Evolutionary conservation across 2,113 vertebrate genomes (phyloP), one percentile per base, ranked within the genome.

Genomic region (Coturnix japonica): DNA sequence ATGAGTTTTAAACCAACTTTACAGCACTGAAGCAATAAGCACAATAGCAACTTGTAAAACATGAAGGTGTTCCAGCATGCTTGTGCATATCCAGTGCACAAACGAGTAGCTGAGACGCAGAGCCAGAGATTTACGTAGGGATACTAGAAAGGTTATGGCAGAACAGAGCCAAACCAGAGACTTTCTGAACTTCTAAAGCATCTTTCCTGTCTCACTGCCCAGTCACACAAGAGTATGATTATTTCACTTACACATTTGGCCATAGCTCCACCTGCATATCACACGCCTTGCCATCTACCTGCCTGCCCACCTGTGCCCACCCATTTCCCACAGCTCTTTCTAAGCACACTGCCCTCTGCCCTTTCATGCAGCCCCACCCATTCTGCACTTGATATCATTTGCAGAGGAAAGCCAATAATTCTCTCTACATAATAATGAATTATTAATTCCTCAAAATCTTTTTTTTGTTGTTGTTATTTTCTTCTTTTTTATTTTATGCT

Each of bases 381-480:
- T 57, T 88, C 59, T 46, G 44, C 59, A 73, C 44, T 84, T 81
- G 13, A 51, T 30, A 39, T 59, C 19, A 46, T 67, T 67, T 66
- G 31, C 31, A 49, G 16, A 63, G 43, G 73, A 88, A 96, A 78
- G 7, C 16, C 30, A n/a, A 67, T 1, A 63, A 5, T 25, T 83
- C 83, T 86, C 33, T 88, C 88, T 78, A 64, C 78, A 47, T n/a
- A n/a, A n/a, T n/a, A n/a, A n/a, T 25, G n/a, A 87, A 64, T 64
- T 66, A 37, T 8, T 66, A 71, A 54, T 60, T 67, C 43, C 53
- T 75, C 66, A 81, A 81, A 67, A 75, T 5, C 4, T 67, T 11
- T 88, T 88, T 67, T 26, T 57, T n/a, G 6, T 14, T 9, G 39
- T 41, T 41, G 41, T 6, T 37, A 37, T 37, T 37, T 37, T 37